Percentiles rank a stretch among this genome's conserved stretches.
Evolutionary conservation across 2,888 invertebrate species (phyloP).

Genomic region (Thereva nobilitata): DNA sequence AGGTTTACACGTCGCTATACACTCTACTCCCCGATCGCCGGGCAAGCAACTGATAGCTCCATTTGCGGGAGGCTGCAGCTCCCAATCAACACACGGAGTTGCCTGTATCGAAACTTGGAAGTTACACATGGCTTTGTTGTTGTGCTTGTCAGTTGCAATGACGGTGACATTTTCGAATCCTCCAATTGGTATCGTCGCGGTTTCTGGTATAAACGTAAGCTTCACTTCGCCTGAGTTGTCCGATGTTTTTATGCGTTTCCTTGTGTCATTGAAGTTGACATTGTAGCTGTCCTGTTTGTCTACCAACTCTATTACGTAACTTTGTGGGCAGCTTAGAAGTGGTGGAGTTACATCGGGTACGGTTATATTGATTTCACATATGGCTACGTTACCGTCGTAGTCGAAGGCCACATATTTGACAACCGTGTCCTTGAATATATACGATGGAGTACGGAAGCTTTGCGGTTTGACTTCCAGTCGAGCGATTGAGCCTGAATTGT

Average conservation of each 20-base stretch:
- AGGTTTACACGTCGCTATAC: constrained; percentile 86
- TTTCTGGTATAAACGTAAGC: constrained; percentile 80
- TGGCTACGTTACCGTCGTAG: constrained; percentile 95
- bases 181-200: constrained; percentile 82
- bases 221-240: constrained; percentile 88
- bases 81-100: constrained; percentile 94
- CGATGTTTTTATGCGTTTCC: constrained; percentile 79
- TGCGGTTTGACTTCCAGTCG: constrained; percentile 90
- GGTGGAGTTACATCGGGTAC: constrained; percentile 93
- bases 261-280: constrained; percentile 89
- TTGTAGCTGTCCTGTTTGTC: constrained; percentile 88
- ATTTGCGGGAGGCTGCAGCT: constrained; percentile 84
- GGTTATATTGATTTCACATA: constrained; percentile 94
- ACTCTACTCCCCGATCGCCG: constrained; percentile 79
- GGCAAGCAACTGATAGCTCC: constrained; percentile 86
- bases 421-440: constrained; percentile 87
- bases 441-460: constrained; percentile 85
- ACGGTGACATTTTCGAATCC: constrained; percentile 92
- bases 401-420: constrained; percentile 96
- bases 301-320: constrained; percentile 89
- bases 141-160: constrained; percentile 81
- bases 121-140: constrained; percentile 86
- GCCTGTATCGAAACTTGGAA: constrained; percentile 94
- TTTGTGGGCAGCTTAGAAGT: constrained; percentile 86
- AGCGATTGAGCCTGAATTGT: constrained; percentile 94